phyloP scores from a whole-genome alignment of 2,113 vertebrate species.

The Ciconia stormi region DNA sequence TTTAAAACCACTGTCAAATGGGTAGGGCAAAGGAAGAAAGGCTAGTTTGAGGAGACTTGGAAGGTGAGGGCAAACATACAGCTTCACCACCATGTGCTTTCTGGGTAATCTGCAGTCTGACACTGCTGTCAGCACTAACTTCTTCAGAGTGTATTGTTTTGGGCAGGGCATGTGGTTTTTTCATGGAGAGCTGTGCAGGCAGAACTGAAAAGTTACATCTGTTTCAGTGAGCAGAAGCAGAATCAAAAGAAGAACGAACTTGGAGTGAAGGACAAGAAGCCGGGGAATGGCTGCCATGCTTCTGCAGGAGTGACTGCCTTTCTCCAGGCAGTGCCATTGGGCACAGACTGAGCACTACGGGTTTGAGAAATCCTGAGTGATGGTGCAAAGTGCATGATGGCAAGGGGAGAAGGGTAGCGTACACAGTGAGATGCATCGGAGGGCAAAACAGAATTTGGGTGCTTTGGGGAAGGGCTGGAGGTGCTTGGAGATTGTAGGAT shows the following conservation, averaged over 20 bases:
- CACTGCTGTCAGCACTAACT: neutral
- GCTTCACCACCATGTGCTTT: neutral
- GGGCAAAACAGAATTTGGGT: neutral
- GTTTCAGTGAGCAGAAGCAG: neutral
- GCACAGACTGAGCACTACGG: neutral
- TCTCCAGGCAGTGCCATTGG: neutral
- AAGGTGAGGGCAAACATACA: neutral
- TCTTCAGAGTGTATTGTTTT: neutral
- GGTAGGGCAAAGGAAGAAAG: neutral
- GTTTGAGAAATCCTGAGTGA: neutral
- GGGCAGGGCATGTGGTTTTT: neutral
- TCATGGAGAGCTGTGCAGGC: neutral
- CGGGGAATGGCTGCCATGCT: neutral
- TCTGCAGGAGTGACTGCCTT: neutral
- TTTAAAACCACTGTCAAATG: neutral
- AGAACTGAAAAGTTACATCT: neutral
- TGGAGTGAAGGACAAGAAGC: neutral
- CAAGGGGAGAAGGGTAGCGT: neutral
- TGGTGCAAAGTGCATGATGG: neutral
- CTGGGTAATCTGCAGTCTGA: neutral
- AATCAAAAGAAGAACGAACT: neutral
- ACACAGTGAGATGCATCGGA: neutral
- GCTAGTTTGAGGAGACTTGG: neutral
- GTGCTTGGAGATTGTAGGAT: neutral
- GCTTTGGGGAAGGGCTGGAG: neutral